These are phyloP conservation scores for Planococcus citri DNA, from an alignment of 1,140 invertebrate species.

Conservation along the genomic window DNA sequence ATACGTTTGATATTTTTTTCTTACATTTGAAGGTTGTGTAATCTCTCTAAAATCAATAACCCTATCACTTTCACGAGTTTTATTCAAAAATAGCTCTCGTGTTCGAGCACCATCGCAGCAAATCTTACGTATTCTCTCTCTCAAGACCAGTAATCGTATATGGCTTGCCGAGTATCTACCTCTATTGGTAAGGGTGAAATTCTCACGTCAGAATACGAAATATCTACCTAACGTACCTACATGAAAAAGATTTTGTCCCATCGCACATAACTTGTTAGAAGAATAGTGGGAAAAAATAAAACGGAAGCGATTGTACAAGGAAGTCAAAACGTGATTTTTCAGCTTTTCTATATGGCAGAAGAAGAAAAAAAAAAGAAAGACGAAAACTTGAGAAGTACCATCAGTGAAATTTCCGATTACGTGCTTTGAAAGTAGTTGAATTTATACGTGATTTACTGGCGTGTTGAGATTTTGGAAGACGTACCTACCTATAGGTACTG, in stretches of 20 bases:
- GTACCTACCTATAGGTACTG: too few relatives aligned
- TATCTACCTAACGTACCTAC: too few relatives aligned
- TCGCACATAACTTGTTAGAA: too few relatives aligned
- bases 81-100: background rate
- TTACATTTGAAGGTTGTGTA: background rate
- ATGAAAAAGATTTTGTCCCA: too few relatives aligned
- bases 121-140: background rate
- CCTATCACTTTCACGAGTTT: background rate
- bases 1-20: background rate
- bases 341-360: background rate
- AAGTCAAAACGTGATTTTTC: slow-evolving; percentile 12
- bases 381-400: slow-evolving; percentile 3
- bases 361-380: background rate
- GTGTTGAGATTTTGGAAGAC: too few relatives aligned
- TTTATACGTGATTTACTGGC: background rate
- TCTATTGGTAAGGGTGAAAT: too few relatives aligned
- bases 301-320: background rate
- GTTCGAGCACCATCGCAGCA: background rate
- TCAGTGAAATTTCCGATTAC: background rate
- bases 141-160: too few relatives aligned
- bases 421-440: slow-evolving; percentile 4
- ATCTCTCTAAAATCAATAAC: background rate
- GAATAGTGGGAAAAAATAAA: background rate
- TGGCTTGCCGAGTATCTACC: too few relatives aligned
- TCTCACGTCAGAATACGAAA: too few relatives aligned